phyloP scores from a whole-genome alignment of 2,113 vertebrate genomes.

The Rhinogobius similis region DNA sequence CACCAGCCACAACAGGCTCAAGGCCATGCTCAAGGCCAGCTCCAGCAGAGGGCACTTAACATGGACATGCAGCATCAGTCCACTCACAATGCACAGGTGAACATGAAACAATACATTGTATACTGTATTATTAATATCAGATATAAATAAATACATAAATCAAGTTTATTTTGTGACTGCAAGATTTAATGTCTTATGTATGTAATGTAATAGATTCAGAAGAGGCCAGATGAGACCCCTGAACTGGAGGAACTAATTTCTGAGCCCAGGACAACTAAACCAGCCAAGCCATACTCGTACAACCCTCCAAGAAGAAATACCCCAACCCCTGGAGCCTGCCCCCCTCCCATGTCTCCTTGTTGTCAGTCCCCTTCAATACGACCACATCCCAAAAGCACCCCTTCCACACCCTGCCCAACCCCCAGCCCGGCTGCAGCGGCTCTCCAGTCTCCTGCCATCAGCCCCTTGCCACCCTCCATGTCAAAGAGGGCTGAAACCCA shows the following conservation, averaged over 20 bases:
- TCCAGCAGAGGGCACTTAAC: slow-evolving; percentile 67
- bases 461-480: slow-evolving; percentile 80
- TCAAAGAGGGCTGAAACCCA: slow-evolving; percentile 78
- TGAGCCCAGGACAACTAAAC: slow-evolving; percentile 84
- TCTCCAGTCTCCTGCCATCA: slow-evolving; percentile 83
- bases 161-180: not conserved
- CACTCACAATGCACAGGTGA: slow-evolving; percentile 70
- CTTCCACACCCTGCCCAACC: slow-evolving; percentile 86
- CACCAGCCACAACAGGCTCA: slow-evolving; percentile 81
- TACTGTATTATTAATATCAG: not conserved
- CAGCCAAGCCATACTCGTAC: slow-evolving; percentile 90
- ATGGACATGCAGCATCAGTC: slow-evolving; percentile 71
- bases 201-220: slow-evolving; percentile 76
- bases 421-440: slow-evolving; percentile 77
- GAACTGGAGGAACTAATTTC: slow-evolving; percentile 83
- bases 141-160: not conserved
- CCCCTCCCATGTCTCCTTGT: slow-evolving; percentile 86
- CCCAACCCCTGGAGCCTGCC: slow-evolving; percentile 73
- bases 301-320: slow-evolving; percentile 77
- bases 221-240: slow-evolving; percentile 83
- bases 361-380: slow-evolving; percentile 85
- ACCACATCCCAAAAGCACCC: slow-evolving; percentile 82
- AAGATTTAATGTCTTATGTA: not conserved
- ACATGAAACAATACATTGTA: not conserved
- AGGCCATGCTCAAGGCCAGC: slow-evolving; percentile 65